Evolutionary conservation across 2,797 vertebrate genomes (phyloP), one percentile per base, ranked within the genome.

Genomic region (Scleropages formosus): DNA sequence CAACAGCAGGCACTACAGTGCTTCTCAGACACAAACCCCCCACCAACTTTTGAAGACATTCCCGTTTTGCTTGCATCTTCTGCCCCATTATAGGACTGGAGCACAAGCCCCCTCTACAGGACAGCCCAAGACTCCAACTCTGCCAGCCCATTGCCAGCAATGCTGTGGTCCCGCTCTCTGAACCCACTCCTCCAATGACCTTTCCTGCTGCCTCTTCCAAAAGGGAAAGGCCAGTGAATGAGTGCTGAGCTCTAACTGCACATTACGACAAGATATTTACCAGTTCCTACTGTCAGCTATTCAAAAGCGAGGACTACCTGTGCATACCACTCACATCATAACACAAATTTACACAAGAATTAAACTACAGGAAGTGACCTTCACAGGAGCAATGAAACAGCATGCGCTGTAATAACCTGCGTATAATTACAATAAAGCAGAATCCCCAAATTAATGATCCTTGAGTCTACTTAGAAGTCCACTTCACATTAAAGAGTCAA

Each of bases 1-100:
- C 74, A 59, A 56, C 65, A 80, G 74, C 59, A 26, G 71, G n/a
- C 60, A 66, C 47, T 67, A 64, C 69, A 70, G 66, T 76, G 74
- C 65, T 75, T 47, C 77, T 72, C 60, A 13, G 26, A 13, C 31
- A 26, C 7, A 44, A 4, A 22, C 20, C 8, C 26, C 59, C 65
- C 31, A 7, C 31, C 11, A 49, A 63, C 22, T 24, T 22, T 62
- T 62, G 26, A 58, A 24, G 44, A 49, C 51, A 69, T 31, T 47
- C 26, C 49, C 31, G 60, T n/a, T 49, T 76, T 58, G 62, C 44
- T 62, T 31, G 58, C 22, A 22, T 66, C 58, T 31, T 15, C 39
- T 51, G 58, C 39, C 53, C 53, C 26, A 60, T 18, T 18, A 18
- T 27, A 39, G 39, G 15, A 72, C 44, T 27, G 6, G 53, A 58